These are phyloP conservation scores for Syrista parreyssii DNA, from an alignment of 2,888 invertebrate species.

Conservation along the genomic window DNA sequence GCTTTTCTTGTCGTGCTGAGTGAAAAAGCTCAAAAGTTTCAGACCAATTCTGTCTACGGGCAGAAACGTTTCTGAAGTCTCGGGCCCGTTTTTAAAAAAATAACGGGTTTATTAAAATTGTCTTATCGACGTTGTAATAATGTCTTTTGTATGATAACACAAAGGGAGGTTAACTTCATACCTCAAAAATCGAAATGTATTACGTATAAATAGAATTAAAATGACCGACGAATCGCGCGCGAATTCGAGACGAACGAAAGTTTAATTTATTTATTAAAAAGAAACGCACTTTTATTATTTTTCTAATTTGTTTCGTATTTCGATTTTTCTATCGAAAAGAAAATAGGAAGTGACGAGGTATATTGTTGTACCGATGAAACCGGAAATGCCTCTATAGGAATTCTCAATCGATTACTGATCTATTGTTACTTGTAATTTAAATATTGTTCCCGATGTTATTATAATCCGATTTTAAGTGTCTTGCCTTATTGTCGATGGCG, in stretches of 20 bases:
- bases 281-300: neutral
- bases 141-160: neutral
- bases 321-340: neutral
- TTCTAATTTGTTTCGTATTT: neutral
- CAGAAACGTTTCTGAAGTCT: neutral
- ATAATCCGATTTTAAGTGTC: neutral
- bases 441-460: neutral
- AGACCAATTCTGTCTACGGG: neutral
- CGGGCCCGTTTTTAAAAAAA: neutral
- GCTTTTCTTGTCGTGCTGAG: neutral
- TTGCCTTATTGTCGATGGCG: neutral
- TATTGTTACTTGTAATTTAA: neutral
- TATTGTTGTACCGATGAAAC: neutral
- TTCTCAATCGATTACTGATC: slow-evolving; percentile 6
- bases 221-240: neutral
- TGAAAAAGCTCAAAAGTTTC: neutral
- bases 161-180: neutral
- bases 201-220: neutral
- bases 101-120: neutral
- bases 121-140: neutral
- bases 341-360: neutral
- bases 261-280: neutral
- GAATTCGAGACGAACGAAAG: neutral
- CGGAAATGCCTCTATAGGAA: neutral
- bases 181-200: neutral